Evolutionary conservation across 1,140 invertebrate species (phyloP).

Genomic region (Drosophila rhopaloa): DNA sequence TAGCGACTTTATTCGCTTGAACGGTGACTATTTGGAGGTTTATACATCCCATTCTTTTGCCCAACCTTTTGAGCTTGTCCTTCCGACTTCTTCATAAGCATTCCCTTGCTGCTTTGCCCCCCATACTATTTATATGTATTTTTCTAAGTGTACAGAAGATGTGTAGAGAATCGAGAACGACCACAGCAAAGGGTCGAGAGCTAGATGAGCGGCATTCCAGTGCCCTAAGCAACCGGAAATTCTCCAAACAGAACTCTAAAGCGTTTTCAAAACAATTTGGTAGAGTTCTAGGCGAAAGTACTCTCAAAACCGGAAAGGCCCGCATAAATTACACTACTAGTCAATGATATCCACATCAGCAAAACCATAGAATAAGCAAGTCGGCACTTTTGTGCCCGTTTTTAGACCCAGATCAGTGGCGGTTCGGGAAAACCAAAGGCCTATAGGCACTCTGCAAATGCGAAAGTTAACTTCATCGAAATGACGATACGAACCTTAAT

Average conservation of each 20-base stretch:
- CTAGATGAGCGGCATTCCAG: slow-evolving; percentile 54
- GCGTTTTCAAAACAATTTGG: slow-evolving; percentile 24
- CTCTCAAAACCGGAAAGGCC: background rate
- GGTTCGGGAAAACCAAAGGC: slow-evolving; percentile 2
- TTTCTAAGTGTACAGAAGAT: slow-evolving; percentile 42
- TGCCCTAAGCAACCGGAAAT: slow-evolving; percentile 42
- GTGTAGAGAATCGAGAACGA: background rate
- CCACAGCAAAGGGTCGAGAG: background rate
- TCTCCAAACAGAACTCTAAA: slow-evolving; percentile 11
- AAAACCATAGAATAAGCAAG: slow-evolving; percentile 45
- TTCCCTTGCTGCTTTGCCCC: slow-evolving; percentile 1
- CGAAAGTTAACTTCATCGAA: slow-evolving; percentile 40
- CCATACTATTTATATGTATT: slow-evolving; percentile 38
- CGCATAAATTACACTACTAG: slow-evolving; percentile 8
- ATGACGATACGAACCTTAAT: slow-evolving; percentile 17
- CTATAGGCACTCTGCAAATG: slow-evolving; percentile 1
- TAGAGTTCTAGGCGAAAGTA: slow-evolving; percentile 4
- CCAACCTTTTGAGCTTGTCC: slow-evolving; percentile 12
- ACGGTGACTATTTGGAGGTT: slow-evolving; percentile 1
- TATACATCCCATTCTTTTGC: slow-evolving; percentile 1
- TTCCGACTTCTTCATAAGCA: background rate
- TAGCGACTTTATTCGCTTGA: background rate
- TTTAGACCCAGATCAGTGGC: slow-evolving; percentile 1
- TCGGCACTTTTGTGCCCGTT: slow-evolving; percentile 62
- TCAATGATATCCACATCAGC: slow-evolving; percentile 24